A percentile compares a stretch with the other conserved stretches of the same genome.
phyloP scores from a whole-genome alignment of 1,140 invertebrate species.

The Lepeophtheirus salmonis region DNA sequence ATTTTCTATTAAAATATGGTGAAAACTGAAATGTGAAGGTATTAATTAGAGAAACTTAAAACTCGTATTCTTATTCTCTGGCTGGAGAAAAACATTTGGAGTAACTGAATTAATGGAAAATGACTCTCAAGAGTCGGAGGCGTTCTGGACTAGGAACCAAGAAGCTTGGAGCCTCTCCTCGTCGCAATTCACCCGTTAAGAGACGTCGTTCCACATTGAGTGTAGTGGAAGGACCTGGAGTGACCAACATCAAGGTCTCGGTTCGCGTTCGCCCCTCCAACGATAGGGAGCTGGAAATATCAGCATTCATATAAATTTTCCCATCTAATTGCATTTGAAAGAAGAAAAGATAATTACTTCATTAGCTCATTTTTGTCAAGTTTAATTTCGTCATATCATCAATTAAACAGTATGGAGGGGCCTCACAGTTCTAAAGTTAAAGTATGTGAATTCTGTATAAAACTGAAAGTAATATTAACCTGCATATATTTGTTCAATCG shows the following conservation, averaged over 20 bases:
- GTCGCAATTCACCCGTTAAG: background rate
- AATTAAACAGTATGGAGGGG: background rate
- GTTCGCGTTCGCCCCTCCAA: conserved; percentile 55
- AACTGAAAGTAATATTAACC: too few relatives aligned
- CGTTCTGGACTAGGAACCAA: background rate
- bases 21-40: background rate
- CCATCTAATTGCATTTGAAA: background rate
- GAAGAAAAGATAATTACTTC: background rate
- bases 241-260: conserved; percentile 43
- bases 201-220: background rate
- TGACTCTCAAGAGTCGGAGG: background rate
- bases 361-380: background rate
- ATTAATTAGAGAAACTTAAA: background rate
- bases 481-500: too few relatives aligned
- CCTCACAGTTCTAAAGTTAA: background rate
- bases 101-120: too few relatives aligned
- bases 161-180: background rate
- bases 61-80: background rate
- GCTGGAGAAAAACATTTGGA: too few relatives aligned
- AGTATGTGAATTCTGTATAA: background rate
- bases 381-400: background rate
- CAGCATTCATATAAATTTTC: background rate
- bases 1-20: too few relatives aligned
- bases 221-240: background rate
- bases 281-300: conserved; percentile 37